Evolutionary conservation across 30 jellyfish, hydroid and myxozoan species (phyloP).

Genomic region (Aurelia coerulea): DNA sequence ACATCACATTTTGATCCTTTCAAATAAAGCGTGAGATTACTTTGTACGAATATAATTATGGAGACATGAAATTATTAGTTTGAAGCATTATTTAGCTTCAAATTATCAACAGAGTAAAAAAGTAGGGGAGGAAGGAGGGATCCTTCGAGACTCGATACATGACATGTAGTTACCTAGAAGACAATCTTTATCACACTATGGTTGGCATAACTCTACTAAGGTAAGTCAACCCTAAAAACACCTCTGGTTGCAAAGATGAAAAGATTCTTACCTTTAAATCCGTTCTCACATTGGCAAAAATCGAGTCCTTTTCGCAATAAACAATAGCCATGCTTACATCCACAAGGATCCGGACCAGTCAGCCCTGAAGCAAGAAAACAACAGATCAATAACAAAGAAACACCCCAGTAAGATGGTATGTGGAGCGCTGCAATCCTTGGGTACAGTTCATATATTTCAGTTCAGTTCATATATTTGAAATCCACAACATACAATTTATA

Average conservation of each 20-base stretch:
- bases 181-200: neutral
- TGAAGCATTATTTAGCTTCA: too few relatives aligned
- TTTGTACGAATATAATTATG: too few relatives aligned
- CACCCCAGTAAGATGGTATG: too few relatives aligned
- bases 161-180: neutral
- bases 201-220: neutral
- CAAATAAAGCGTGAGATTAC: neutral
- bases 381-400: neutral
- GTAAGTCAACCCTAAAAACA: neutral
- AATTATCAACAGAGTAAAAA: too few relatives aligned
- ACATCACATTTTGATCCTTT: constrained; percentile 54
- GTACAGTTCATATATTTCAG: too few relatives aligned
- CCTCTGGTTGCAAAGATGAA: neutral
- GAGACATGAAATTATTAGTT: too few relatives aligned
- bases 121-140: too few relatives aligned
- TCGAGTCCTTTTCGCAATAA: constrained; percentile 44
- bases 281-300: constrained; percentile 57
- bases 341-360: constrained; percentile 77
- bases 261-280: constrained; percentile 44
- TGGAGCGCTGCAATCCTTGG: too few relatives aligned
- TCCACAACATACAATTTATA: too few relatives aligned
- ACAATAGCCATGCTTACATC: constrained; percentile 81
- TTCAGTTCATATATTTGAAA: too few relatives aligned
- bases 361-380: constrained; percentile 10
- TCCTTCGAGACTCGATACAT: too few relatives aligned